Evolutionary conservation across 2,113 vertebrate genomes (phyloP).

Genomic region (Hoplias malabaricus): DNA sequence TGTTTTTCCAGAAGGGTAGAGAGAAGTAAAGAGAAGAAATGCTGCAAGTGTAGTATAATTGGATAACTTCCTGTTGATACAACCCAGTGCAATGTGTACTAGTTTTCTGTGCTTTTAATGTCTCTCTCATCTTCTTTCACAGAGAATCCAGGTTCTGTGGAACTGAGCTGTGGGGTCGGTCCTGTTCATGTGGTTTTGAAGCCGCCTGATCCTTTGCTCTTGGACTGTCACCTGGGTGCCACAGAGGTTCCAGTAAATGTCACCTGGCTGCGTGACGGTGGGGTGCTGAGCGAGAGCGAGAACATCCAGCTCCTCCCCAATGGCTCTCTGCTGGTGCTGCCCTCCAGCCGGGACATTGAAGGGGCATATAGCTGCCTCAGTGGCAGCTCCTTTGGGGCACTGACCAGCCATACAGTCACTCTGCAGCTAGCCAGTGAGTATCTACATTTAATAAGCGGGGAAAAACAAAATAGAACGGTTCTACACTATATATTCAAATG

Average conservation of each 20-base stretch:
- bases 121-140: constrained; percentile 43
- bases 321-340: constrained; percentile 80
- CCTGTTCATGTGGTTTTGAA: constrained; percentile 84
- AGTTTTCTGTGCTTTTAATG: not conserved
- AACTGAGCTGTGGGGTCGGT: constrained; percentile 87
- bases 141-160: constrained; percentile 81
- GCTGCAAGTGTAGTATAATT: too few species aligned
- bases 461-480: too few species aligned
- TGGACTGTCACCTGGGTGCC: constrained; percentile 83
- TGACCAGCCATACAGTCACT: constrained; percentile 84
- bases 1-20: too few species aligned
- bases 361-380: constrained; percentile 88
- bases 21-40: too few species aligned
- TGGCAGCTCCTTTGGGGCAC: constrained; percentile 77
- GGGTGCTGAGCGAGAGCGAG: constrained; percentile 68
- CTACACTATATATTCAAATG: too few species aligned
- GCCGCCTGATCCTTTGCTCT: constrained; percentile 74
- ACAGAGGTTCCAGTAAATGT: constrained; percentile 76
- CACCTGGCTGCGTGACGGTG: constrained; percentile 86
- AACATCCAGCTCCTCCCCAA: constrained; percentile 77
- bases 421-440: constrained; percentile 87
- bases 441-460: too few species aligned
- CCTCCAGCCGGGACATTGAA: constrained; percentile 66
- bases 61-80: not conserved
- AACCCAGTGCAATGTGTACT: too few species aligned